These are phyloP conservation scores for Pseudoatta argentina DNA, from an alignment of 1,140 invertebrate species.

Conservation along the genomic window DNA sequence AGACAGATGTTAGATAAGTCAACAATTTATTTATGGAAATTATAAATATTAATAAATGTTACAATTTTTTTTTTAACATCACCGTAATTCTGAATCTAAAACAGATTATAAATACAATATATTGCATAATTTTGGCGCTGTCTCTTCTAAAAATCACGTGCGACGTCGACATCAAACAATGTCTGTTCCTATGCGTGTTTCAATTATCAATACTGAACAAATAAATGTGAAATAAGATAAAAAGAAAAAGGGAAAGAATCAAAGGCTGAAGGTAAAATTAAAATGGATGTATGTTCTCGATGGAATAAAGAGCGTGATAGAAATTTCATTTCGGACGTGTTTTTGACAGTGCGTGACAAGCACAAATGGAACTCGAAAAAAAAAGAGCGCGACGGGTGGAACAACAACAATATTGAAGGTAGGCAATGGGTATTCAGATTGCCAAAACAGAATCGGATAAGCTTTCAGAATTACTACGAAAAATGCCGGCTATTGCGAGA, in stretches of 20 bases:
- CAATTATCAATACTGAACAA: background rate
- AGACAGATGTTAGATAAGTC: background rate
- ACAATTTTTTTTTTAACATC: background rate
- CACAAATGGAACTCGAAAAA: constrained; percentile 49
- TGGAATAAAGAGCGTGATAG: constrained; percentile 36
- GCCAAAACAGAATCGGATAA: constrained; percentile 32
- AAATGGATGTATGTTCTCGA: constrained; percentile 28
- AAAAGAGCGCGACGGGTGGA: constrained; percentile 13
- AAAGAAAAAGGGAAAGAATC: constrained; percentile 27
- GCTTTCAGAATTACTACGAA: constrained; percentile 34
- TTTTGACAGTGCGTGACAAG: constrained; percentile 53
- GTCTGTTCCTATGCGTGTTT: background rate
- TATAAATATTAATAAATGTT: background rate
- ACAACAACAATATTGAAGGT: constrained; percentile 51
- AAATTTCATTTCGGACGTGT: constrained; percentile 49
- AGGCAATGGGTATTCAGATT: constrained; percentile 20
- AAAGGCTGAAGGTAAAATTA: constrained; percentile 33
- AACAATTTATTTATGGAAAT: background rate
- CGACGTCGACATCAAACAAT: background rate
- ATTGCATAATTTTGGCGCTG: background rate
- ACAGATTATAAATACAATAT: background rate
- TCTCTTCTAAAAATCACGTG: constrained; percentile 5
- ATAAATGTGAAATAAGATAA: constrained; percentile 28
- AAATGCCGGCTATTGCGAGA: background rate
- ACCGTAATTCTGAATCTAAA: background rate